A percentile compares a stretch with the other conserved stretches of the same genome.
These are phyloP conservation scores for Doris montereyensis DNA, from an alignment of 2,888 invertebrate species.

Conservation along the genomic window DNA sequence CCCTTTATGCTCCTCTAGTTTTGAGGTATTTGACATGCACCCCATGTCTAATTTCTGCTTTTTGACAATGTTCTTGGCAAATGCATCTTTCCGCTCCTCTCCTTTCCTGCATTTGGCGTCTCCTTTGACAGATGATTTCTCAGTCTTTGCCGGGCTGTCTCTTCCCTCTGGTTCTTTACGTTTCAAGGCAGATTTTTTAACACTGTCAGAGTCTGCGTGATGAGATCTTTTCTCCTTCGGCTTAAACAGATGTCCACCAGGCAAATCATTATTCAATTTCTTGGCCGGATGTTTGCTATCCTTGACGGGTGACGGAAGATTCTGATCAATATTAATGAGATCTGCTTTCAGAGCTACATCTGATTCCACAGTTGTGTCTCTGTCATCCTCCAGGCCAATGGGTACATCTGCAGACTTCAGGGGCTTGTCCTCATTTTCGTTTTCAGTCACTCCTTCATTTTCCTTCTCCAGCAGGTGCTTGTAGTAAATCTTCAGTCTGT, in stretches of 20 bases:
- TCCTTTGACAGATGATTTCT: too few relatives aligned
- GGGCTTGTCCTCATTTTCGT: not conserved
- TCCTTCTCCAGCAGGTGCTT: conserved; percentile 21
- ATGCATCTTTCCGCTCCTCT: too few relatives aligned
- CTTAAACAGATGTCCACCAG: not conserved
- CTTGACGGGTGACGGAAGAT: not conserved
- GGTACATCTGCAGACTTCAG: not conserved
- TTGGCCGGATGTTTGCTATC: not conserved
- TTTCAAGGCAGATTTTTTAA: too few relatives aligned
- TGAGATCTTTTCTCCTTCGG: not conserved
- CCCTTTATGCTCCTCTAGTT: too few relatives aligned
- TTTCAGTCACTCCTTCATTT: not conserved
- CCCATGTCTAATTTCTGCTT: too few relatives aligned
- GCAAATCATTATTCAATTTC: too few relatives aligned
- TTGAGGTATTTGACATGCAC: too few relatives aligned
- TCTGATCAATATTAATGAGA: not conserved
- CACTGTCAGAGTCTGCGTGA: too few relatives aligned
- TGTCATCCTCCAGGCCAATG: not conserved
- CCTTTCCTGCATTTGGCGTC: too few relatives aligned
- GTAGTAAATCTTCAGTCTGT: conserved; percentile 36
- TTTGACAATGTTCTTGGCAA: too few relatives aligned
- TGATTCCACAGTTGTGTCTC: not conserved
- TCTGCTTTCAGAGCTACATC: not conserved
- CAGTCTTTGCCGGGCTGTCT: too few relatives aligned
- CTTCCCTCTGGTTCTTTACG: too few relatives aligned